These are phyloP conservation scores for Chironomus tepperi DNA, from an alignment of 1,140 invertebrate genomes.

Conservation along the genomic window DNA sequence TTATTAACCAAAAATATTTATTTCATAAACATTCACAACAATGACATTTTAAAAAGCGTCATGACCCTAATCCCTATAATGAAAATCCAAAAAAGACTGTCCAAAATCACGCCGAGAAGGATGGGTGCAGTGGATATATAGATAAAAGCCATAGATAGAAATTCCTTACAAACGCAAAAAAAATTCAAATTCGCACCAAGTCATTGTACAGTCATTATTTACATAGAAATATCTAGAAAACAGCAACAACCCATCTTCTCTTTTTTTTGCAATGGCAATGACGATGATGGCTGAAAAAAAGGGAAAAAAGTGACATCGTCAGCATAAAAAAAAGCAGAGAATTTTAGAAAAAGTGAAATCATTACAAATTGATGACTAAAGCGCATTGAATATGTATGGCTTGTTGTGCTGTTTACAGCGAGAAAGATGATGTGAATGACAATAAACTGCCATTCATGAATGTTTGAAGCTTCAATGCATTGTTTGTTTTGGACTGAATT, in stretches of 20 bases:
- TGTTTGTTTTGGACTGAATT: no score
- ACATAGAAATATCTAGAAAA: not conserved
- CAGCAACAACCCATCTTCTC: not conserved
- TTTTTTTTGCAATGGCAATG: no score
- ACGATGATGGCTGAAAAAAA: not conserved
- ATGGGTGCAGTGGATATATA: no score
- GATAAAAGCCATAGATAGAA: no score
- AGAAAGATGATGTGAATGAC: no score
- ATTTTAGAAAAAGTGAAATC: no score
- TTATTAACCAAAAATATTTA: not conserved
- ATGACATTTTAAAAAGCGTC: not conserved
- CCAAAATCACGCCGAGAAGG: not conserved
- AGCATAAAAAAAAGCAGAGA: not conserved
- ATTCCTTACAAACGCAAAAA: not conserved
- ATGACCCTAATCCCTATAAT: not conserved
- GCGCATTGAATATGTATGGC: no score
- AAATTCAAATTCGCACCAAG: constrained; percentile 5
- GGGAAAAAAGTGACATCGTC: not conserved
- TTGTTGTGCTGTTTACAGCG: no score
- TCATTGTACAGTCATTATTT: constrained; percentile 8
- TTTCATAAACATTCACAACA: not conserved
- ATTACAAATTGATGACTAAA: no score
- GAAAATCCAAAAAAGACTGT: not conserved
- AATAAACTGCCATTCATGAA: no score
- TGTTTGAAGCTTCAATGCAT: no score